Evolutionary conservation across 2,797 vertebrate genomes (phyloP), one percentile per base, ranked within the genome.

Genomic region (Hemibagrus guttatus): DNA sequence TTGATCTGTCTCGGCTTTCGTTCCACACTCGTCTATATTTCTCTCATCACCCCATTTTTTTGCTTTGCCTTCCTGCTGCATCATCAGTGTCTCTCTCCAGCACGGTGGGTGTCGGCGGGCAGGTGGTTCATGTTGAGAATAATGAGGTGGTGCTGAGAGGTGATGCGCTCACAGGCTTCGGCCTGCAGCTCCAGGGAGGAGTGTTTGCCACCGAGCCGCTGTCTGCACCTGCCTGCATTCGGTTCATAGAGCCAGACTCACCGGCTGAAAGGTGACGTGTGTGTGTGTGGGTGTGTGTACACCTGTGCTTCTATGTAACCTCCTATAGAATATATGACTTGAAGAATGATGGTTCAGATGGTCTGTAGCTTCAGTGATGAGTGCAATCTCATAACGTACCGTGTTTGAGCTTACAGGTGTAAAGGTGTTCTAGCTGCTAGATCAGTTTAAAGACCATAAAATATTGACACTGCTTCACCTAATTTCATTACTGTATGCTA

Each of bases 171-270:
- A 97, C 96, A 54, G 98, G 98, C 91, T 99, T 99, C 6, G 98
- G 98, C 92, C 95, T 99, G 87, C 98, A 99, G 95, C 97, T 99
- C 81, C 98, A 99, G 91, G 98, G 98, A n/a, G 98, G 98, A 66
- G 97, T 99, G 93, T 99, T 99, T 89, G 97, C 98, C 91, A 99
- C 97, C 0, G 98, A 99, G 93, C 97, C 97, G 31, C 94, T 99
- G 90, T 98, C 98, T 1, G 95, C 97, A 71, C 98, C 98, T 0
- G 97, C 98, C 26, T 95, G 97, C 78, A 95, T 99, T 92, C 96
- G 97, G 91, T 99, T 99, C 92, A 98, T 99, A 31, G 98, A 99
- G 93, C 97, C 97, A 0, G 98, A 99, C 96, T 99, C 98, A 92
- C 97, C 98, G 0, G 98, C 98, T 64, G 98, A 99, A 95, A 98